Percentiles rank a stretch among this genome's conserved stretches.
Evolutionary conservation across 2,113 vertebrate genomes (phyloP).

Genomic region (Coracopsis vasa): DNA sequence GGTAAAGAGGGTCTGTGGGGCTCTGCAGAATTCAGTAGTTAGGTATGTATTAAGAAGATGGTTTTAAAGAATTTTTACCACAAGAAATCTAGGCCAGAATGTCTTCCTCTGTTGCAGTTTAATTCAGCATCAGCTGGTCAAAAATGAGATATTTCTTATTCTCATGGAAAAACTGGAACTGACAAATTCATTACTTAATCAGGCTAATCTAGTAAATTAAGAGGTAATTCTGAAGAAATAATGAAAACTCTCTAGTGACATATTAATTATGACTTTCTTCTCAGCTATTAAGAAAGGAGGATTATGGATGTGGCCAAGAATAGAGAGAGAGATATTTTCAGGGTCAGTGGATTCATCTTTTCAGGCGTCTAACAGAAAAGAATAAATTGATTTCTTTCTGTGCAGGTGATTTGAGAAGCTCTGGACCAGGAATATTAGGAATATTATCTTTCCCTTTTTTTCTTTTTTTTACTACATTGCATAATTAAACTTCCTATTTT

Average conservation of each 20-base stretch:
- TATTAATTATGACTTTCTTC: conserved; percentile 67
- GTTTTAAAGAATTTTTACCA: background rate
- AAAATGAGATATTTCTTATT: conserved; percentile 61
- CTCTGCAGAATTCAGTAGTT: background rate
- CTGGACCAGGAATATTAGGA: background rate
- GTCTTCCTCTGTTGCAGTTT: background rate
- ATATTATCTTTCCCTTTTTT: background rate
- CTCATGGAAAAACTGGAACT: conserved; percentile 24
- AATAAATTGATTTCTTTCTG: background rate
- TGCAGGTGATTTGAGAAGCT: background rate
- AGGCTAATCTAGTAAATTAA: conserved; percentile 65
- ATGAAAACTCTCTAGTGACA: conserved; percentile 56
- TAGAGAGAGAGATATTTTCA: conserved; percentile 63
- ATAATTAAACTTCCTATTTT: background rate
- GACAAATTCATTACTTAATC: conserved; percentile 57
- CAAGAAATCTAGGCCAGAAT: background rate
- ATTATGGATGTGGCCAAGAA: conserved; percentile 43
- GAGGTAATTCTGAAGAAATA: conserved; percentile 69
- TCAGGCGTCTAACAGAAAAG: background rate
- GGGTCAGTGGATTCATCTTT: conserved; percentile 69
- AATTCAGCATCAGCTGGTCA: background rate
- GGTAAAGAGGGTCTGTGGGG: background rate
- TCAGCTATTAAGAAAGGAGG: conserved; percentile 46
- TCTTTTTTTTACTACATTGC: background rate
- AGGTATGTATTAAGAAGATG: background rate